Evolutionary conservation across 2,888 invertebrate species (phyloP), one percentile per base, ranked within the genome.

Genomic region (Anarsia innoxiella): DNA sequence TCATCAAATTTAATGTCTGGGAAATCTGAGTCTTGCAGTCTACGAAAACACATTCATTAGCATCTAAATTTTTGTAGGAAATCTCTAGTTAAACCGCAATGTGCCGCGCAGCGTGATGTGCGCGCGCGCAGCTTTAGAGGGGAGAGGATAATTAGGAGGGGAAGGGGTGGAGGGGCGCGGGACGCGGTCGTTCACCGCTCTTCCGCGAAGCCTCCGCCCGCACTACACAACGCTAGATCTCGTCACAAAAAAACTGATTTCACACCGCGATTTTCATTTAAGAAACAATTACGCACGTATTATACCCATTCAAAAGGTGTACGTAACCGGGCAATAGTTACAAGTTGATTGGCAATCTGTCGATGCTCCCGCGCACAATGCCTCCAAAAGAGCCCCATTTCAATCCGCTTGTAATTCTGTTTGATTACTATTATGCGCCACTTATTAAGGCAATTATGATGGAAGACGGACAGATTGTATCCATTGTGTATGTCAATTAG

Each of bases 401-500:
- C 66, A 67, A 77, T 68, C 63, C 59, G 59, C 61, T 52, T 63
- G 67, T 80, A 77, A 77, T 72, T 71, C 66, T 66, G 59, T 71
- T 74, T 75, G 76, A 78, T 75, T 75, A 67, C 70, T 66, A 74
- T 71, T 72, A 67, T 64, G 66, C 59, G 59, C 54, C 59, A 59
- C 67, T 71, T 78, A 76, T 77, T 74, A 74, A 64, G 65, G 63
- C 68, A 79, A 80, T 80, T 80, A 80, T 77, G 56, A 66, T 35
- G 45, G 52, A 59, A 64, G 65, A 69, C 56, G 59, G 49, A 57
- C 62, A 55, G 56, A 50, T 57, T 53, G 44, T 46, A 50, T 68
- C 69, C 64, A 71, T 79, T 77, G 68, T 75, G 52, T 46, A 49
- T 49, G 56, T 48, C 63, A 58, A 73, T 76, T 72, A 69, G 61